Percentiles rank a stretch among this genome's conserved stretches.
Evolutionary conservation across 2,888 invertebrate genomes (phyloP).

Genomic region (Synanthedon tipuliformis): DNA sequence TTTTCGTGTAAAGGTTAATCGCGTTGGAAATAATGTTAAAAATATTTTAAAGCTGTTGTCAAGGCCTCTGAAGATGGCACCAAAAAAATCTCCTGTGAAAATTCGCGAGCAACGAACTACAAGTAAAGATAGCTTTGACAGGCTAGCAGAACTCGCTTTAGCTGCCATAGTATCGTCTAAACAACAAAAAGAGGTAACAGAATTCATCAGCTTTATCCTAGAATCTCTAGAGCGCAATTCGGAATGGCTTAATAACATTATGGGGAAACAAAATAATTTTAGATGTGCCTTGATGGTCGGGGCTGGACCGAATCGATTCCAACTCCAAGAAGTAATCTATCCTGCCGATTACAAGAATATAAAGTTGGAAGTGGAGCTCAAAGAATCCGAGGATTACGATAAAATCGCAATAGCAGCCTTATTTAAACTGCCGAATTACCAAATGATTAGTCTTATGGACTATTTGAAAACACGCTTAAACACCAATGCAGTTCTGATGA

Average conservation of each 20-base stretch:
- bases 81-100: conserved; percentile 25
- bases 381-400: conserved; percentile 51
- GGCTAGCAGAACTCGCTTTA: conserved; percentile 40
- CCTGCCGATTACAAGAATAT: conserved; percentile 35
- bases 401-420: conserved; percentile 53
- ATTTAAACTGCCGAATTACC: conserved; percentile 32
- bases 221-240: conserved; percentile 45
- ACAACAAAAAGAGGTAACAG: conserved; percentile 47
- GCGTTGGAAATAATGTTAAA: conserved; percentile 23
- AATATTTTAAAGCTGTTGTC: conserved; percentile 30
- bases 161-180: conserved; percentile 51
- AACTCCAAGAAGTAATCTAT: conserved; percentile 51
- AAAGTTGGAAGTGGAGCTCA: conserved; percentile 49
- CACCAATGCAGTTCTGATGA: conserved; percentile 34
- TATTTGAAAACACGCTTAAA: conserved; percentile 41
- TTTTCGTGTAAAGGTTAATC: conserved; percentile 29
- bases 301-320: conserved; percentile 54
- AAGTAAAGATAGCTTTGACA: conserved; percentile 17
- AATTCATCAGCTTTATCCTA: conserved; percentile 47
- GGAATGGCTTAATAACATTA: conserved; percentile 43
- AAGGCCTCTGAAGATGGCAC: conserved; percentile 18
- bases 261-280: conserved; percentile 42
- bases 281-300: conserved; percentile 49
- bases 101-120: background rate
- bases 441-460: conserved; percentile 38